Conservation (phyloP, 2,113 vertebrate species). For the Muntiacus reevesi region DNA sequence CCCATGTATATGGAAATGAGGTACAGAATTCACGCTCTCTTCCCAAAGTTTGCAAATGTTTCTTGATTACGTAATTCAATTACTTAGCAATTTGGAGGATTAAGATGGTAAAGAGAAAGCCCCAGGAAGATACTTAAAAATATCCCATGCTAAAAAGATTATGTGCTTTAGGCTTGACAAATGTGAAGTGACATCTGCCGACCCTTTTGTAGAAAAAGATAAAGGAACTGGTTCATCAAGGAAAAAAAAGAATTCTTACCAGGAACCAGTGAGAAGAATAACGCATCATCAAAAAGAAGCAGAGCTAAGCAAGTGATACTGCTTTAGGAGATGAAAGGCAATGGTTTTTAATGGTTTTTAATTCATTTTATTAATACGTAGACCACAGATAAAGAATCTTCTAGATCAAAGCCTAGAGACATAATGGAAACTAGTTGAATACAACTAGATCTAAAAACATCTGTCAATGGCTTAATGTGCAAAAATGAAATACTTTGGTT, state of each 20-base stretch:
- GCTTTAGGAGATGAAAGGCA: conserved; percentile 80
- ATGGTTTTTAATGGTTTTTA: conserved; percentile 76
- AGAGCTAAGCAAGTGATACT: conserved; percentile 76
- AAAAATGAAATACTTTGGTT: conserved; percentile 67
- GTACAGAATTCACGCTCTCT: not conserved
- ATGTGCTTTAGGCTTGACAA: conserved; percentile 78
- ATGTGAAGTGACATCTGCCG: conserved; percentile 80
- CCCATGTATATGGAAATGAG: not conserved
- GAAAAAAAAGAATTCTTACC: conserved; percentile 72
- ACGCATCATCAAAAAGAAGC: conserved; percentile 62
- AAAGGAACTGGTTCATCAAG: conserved; percentile 78
- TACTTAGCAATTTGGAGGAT: conserved; percentile 60
- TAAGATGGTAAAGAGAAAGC: conserved; percentile 69
- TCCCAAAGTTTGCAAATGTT: conserved; percentile 39
- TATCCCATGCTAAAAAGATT: conserved; percentile 78
- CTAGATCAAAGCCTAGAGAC: conserved; percentile 79
- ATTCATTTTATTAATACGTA: conserved; percentile 75
- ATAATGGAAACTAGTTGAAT: conserved; percentile 78
- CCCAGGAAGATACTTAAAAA: conserved; percentile 70
- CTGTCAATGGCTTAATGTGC: conserved; percentile 75
- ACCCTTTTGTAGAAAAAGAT: conserved; percentile 81
- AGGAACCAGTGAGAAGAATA: conserved; percentile 73
- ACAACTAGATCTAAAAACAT: conserved; percentile 77
- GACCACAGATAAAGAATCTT: conserved; percentile 78
- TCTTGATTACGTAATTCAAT: conserved; percentile 73